Base-by-base conservation (phyloP, 2,888 invertebrate genomes). In the Eretmocerus hayati region DNA sequence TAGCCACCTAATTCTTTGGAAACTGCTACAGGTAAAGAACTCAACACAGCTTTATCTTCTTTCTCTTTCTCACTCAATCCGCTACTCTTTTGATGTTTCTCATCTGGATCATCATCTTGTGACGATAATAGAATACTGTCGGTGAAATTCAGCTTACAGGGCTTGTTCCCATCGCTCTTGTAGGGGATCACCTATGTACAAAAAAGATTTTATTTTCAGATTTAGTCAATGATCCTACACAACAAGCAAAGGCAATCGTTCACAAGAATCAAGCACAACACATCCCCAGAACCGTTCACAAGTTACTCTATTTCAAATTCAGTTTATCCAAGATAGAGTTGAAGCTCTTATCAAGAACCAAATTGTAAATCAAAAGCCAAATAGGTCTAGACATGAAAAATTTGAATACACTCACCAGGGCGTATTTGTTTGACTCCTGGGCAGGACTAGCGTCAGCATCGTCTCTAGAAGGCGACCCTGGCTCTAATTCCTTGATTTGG, bases 71-170 rank as follows among this genome's bases (percentile, higher is more conserved):
- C 70, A 0, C 55, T 52, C 64, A 67, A 61, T 2, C 43, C 16
- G 5, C 47, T 55, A 23, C 58, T 61, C 50, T 67, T 70, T n/a
- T 59, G 54, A 32, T 38, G 60, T 52, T 63, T 64, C 3, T 66
- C 66, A 23, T 63, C 64, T 2, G 55, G 49, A 31, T 62, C 62
- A 42, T 85, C 84, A 19, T 85, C 84, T 49, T 83, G 75, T 1
- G 85, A 80, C 53, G 85, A 80, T 3, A 87, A 74, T 2, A 84
- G 81, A 55, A 89, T 64, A 2, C 81, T 77, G 52, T 87, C 85
- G 50, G 71, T 73, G 46, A 79, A 77, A 47, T 75, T 75, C 56
- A 78, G 70, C 49, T 76, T 71, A 23, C 73, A 61, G 9, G 71
- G 66, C 48, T 81, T 69, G 46, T 59, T 64, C 22, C 58, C 48